Conservation (phyloP, 23 tunicate genomes). For the Ascidia mentula region DNA sequence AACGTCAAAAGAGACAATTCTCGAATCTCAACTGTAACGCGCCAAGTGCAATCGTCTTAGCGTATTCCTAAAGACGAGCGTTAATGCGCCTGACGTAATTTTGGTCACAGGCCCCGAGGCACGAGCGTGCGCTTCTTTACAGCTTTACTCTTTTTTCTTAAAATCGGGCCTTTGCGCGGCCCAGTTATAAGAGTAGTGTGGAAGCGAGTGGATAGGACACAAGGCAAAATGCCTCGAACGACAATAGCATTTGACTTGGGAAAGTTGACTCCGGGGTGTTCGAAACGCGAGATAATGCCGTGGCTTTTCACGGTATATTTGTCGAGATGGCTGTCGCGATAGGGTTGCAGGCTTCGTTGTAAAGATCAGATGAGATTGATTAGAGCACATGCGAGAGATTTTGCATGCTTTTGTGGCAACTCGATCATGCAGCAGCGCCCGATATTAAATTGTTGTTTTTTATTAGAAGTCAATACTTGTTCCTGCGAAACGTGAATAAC, state of each 20-base stretch:
- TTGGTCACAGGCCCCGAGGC: neutral
- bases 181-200: neutral
- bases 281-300: neutral
- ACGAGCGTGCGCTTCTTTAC: neutral
- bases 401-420: too few species aligned
- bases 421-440: too few species aligned
- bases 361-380: too few species aligned
- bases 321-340: neutral
- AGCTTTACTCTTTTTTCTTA: neutral
- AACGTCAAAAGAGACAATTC: neutral
- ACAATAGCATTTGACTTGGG: neutral
- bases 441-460: too few species aligned
- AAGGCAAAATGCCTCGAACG: neutral
- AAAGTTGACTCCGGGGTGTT: neutral
- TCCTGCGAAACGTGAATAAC: too few species aligned
- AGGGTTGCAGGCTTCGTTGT: too few species aligned
- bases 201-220: neutral
- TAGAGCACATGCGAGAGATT: too few species aligned
- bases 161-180: neutral
- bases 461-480: too few species aligned
- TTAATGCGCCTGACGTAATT: constrained; percentile 2
- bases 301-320: constrained; percentile 6
- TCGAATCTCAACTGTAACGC: neutral
- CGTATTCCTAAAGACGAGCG: neutral
- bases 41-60: neutral